Conservation (phyloP, 2,888 invertebrate species). For the Ecliptopera silaceata region DNA sequence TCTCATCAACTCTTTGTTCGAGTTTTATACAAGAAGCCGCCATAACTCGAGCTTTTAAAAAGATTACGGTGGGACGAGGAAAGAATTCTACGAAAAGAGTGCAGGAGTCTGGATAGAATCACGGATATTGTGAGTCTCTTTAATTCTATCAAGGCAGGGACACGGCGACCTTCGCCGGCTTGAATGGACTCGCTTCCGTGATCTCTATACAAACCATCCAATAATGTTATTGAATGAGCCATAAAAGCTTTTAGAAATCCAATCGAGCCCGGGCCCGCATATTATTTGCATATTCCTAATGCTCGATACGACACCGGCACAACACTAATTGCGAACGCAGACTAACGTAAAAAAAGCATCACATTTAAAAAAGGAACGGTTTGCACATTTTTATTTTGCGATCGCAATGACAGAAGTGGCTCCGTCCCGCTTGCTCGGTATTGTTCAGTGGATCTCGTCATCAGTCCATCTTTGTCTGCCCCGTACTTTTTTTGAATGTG, state of each 20-base stretch:
- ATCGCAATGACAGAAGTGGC: conserved; percentile 73
- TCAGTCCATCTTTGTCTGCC: conserved; percentile 82
- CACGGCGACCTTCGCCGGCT: conserved; percentile 58
- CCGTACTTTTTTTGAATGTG: conserved; percentile 79
- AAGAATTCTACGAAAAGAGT: conserved; percentile 52
- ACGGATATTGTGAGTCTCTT: conserved; percentile 33
- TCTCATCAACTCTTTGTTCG: conserved; percentile 61
- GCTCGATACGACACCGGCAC: conserved; percentile 70
- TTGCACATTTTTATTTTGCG: conserved; percentile 81
- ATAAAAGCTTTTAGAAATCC: conserved; percentile 60
- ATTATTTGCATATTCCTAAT: conserved; percentile 75
- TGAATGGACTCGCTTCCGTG: conserved; percentile 63
- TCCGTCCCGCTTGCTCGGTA: conserved; percentile 73
- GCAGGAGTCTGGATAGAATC: conserved; percentile 27
- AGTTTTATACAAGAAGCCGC: conserved; percentile 53
- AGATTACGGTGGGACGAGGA: conserved; percentile 62
- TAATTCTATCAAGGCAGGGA: conserved; percentile 49
- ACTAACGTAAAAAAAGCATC: conserved; percentile 81
- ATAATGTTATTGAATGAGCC: conserved; percentile 52
- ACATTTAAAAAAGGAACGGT: conserved; percentile 79
- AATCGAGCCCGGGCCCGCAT: conserved; percentile 43
- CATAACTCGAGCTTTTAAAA: conserved; percentile 65
- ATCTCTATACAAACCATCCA: conserved; percentile 49
- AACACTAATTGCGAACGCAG: conserved; percentile 82
- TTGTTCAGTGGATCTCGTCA: conserved; percentile 75